phyloP scores from a whole-genome alignment of 2,113 vertebrate genomes.

The Poeciliopsis retropinna region DNA sequence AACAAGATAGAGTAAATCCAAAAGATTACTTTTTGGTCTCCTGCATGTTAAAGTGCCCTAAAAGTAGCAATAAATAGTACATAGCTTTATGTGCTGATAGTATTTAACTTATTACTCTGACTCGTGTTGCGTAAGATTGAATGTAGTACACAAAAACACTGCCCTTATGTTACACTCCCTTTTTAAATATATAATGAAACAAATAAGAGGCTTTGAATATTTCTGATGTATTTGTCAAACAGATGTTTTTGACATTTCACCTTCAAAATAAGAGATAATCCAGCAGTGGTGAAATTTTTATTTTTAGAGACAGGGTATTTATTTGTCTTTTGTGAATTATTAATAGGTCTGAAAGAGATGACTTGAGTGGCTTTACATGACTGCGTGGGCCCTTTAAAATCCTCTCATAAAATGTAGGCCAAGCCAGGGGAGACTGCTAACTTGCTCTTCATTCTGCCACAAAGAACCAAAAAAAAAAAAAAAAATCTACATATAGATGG shows the following conservation, averaged over 20 bases:
- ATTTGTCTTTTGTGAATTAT: constrained; percentile 12
- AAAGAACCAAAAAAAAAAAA: not conserved
- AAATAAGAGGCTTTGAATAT: constrained; percentile 10
- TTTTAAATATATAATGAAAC: constrained; percentile 14
- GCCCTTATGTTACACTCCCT: constrained; percentile 18
- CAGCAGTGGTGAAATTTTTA: not conserved
- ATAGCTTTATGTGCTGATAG: constrained; percentile 36
- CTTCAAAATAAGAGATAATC: not conserved
- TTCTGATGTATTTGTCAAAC: constrained; percentile 7
- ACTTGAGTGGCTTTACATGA: constrained; percentile 30
- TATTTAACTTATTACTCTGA: constrained; percentile 38
- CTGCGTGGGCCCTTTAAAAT: constrained; percentile 37
- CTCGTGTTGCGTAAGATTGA: constrained; percentile 28
- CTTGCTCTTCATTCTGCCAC: constrained; percentile 29
- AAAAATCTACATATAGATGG: too few species aligned
- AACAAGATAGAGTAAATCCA: not conserved
- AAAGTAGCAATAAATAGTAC: not conserved
- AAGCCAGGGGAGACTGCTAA: constrained; percentile 55
- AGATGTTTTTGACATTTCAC: not conserved
- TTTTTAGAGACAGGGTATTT: not conserved
- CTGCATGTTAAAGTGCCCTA: constrained; percentile 3
- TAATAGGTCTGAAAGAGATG: constrained; percentile 17
- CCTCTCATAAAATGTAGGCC: constrained; percentile 53
- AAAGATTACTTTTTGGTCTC: not conserved
- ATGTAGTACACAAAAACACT: constrained; percentile 37